A percentile compares a stretch with the other conserved stretches of the same genome.
Evolutionary conservation across 2,888 invertebrate species (phyloP).

Genomic region (Ormyrus labotus): DNA sequence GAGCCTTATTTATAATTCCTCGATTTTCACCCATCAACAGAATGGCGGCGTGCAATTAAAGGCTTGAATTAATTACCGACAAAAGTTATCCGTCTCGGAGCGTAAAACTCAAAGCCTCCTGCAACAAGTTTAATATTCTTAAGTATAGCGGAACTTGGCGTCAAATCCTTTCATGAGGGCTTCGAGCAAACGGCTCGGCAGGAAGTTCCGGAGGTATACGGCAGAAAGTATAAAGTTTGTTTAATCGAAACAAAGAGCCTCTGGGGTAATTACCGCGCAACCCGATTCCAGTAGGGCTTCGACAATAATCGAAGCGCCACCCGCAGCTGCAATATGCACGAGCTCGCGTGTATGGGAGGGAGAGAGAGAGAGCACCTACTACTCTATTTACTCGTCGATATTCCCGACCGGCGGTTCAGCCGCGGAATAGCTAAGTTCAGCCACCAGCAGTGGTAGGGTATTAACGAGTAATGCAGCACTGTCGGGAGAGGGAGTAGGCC

Average conservation of each 20-base stretch:
- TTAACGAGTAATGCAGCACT: slow-evolving; percentile 25
- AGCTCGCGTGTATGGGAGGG: background rate
- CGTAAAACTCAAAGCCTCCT: slow-evolving; percentile 9
- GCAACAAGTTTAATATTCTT: slow-evolving; percentile 1
- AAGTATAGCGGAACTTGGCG: slow-evolving; percentile 8
- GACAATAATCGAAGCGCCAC: no score
- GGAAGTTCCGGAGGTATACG: no score
- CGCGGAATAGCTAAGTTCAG: slow-evolving; percentile 18
- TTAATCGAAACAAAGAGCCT: background rate
- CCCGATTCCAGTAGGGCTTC: no score
- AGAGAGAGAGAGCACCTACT: no score
- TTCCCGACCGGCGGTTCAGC: slow-evolving; percentile 8
- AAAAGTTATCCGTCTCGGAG: background rate
- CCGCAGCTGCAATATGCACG: background rate
- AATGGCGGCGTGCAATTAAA: no score
- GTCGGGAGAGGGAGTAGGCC: background rate
- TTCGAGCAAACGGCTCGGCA: background rate
- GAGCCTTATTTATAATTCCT: no score
- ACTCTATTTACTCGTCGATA: slow-evolving; percentile 28
- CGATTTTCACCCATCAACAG: no score
- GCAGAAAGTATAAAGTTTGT: slow-evolving; percentile 11
- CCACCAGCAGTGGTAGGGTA: background rate
- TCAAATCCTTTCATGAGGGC: slow-evolving; percentile 2
- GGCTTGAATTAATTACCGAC: background rate
- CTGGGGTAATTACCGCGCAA: background rate